Evolutionary conservation across 2,888 invertebrate species (phyloP).

Genomic region (Torymus auratus): DNA sequence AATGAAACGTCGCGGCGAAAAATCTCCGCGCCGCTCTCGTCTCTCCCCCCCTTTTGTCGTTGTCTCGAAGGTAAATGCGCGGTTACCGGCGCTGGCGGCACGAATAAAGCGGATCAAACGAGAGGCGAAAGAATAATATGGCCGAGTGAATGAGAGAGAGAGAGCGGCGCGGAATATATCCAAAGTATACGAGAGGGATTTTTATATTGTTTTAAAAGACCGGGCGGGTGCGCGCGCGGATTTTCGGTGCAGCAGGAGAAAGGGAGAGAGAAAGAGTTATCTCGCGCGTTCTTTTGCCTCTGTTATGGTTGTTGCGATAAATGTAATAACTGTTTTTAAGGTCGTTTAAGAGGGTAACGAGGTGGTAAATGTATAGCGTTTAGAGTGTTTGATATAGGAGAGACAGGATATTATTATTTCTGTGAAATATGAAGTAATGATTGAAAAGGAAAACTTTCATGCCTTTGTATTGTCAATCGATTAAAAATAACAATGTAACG

Average conservation of each 20-base stretch:
- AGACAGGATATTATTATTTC: no score
- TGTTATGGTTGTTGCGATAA: conserved; percentile 34
- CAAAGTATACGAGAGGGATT: conserved; percentile 29
- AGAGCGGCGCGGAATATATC: conserved; percentile 37
- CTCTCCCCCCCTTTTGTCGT: conserved; percentile 2
- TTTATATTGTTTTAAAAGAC: conserved; percentile 53
- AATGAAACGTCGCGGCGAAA: conserved; percentile 57
- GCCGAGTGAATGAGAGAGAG: conserved; percentile 37
- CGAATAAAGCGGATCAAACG: conserved; percentile 58
- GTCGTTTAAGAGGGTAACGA: conserved; percentile 17
- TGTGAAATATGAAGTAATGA: no score
- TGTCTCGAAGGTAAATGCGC: conserved; percentile 55
- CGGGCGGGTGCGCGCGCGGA: conserved; percentile 11
- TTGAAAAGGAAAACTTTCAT: no score
- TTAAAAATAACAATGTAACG: not conserved
- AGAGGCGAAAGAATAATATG: conserved; percentile 56
- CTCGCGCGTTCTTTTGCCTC: conserved; percentile 2
- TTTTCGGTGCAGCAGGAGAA: not conserved
- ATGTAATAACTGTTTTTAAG: conserved; percentile 43
- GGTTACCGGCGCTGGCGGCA: conserved; percentile 48
- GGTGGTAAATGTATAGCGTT: not conserved
- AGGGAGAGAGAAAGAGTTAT: conserved; percentile 30
- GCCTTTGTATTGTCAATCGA: no score
- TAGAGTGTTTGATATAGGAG: no score
- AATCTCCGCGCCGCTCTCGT: conserved; percentile 27